A percentile compares a stretch with the other conserved stretches of the same genome.
Evolutionary conservation across 2,888 invertebrate genomes (phyloP).

Genomic region (Hymenopus coronatus): DNA sequence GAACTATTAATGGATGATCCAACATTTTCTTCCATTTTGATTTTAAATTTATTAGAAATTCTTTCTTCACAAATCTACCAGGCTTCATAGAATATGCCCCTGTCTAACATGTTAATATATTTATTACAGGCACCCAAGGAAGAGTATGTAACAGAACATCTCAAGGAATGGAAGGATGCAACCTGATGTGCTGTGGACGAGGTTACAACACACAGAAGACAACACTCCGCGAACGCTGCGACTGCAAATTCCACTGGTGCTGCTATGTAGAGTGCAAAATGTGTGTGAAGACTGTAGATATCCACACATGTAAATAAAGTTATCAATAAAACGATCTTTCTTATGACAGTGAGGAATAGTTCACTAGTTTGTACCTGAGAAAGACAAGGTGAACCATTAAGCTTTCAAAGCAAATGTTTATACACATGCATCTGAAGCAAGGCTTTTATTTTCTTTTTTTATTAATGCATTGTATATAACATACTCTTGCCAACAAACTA

Average conservation of each 20-base stretch:
- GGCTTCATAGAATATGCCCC: too few species aligned
- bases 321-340: neutral
- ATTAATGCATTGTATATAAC: neutral
- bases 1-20: too few species aligned
- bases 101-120: neutral
- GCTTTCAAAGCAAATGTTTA: neutral
- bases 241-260: conserved; percentile 96
- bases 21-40: too few species aligned
- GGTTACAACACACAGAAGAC: conserved; percentile 86
- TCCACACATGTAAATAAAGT: conserved; percentile 31
- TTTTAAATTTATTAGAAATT: too few species aligned
- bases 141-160: conserved; percentile 71
- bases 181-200: conserved; percentile 54
- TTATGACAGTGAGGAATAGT: neutral
- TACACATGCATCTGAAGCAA: neutral
- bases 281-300: conserved; percentile 50
- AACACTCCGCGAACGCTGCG: conserved; percentile 75
- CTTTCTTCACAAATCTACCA: too few species aligned
- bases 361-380: neutral
- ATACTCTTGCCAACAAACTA: neutral
- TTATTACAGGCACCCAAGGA: conserved; percentile 61
- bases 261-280: conserved; percentile 90
- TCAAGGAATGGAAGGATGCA: conserved; percentile 55
- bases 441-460: too few species aligned
- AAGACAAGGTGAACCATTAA: neutral